Conservation (phyloP, 2,888 invertebrate genomes). For the Polyommatus iphigenia region DNA sequence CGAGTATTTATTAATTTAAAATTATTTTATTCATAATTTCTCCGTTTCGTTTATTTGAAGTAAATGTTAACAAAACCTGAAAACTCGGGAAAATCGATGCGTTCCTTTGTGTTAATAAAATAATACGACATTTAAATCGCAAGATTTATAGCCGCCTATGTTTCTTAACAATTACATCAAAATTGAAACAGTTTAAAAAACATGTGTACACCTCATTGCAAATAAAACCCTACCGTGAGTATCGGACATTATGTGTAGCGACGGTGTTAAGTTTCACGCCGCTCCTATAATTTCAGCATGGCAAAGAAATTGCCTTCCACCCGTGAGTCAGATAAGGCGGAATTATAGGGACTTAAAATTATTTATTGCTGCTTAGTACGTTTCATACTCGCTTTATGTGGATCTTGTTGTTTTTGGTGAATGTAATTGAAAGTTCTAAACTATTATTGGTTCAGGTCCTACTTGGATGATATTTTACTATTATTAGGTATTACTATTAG, state of each 20-base stretch:
- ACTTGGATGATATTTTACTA: too few species aligned
- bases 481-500: too few species aligned
- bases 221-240: slow-evolving; percentile 41
- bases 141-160: not conserved
- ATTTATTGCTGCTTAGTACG: slow-evolving; percentile 45
- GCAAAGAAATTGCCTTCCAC: slow-evolving; percentile 60
- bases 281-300: slow-evolving; percentile 56
- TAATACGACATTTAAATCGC: too few species aligned
- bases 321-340: slow-evolving; percentile 52
- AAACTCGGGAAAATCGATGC: too few species aligned
- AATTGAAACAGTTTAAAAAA: not conserved
- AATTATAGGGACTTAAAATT: slow-evolving; percentile 57
- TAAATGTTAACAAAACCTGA: too few species aligned
- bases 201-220: slow-evolving; percentile 16
- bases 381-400: slow-evolving; percentile 34
- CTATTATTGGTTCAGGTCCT: not conserved
- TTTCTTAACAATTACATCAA: not conserved
- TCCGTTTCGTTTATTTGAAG: too few species aligned
- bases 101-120: too few species aligned
- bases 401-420: slow-evolving; percentile 26
- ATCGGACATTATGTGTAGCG: slow-evolving; percentile 42
- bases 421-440: slow-evolving; percentile 11
- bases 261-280: slow-evolving; percentile 54
- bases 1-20: not conserved
- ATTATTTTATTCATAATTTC: too few species aligned